Evolutionary conservation across 2,888 invertebrate species (phyloP), one percentile per base, ranked within the genome.

Genomic region (Eustalomyia histrio): DNA sequence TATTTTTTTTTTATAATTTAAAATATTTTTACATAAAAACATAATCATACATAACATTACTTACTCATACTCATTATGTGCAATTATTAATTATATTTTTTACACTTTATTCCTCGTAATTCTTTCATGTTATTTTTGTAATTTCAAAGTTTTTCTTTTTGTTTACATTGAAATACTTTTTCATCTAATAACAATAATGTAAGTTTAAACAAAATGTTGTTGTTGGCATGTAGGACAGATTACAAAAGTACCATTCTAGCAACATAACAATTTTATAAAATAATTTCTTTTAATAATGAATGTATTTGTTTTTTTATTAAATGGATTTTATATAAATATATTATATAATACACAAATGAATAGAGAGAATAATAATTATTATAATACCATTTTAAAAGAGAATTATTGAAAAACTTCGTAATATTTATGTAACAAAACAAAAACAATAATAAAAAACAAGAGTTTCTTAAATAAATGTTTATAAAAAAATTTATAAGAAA

Each of bases 381-480:
- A 52, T 52, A 58, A 64, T 43, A 39, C 7, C 50, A 29, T 16
- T 35, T 69, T 58, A 64, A n/a, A n/a, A 64, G 52, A 65, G 52
- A 76, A 76, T 65, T 50, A 75, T 57, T 64, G 33, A 67, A 67
- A 55, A 57, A 33, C 61, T 67, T 67, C 55, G 67, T 76, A 76
- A 80, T 65, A 75, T 65, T 74, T 65, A 76, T 76, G 58, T 61
- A 80, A 57, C 8, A 61, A 60, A 58, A 57, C 55, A 10, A 61
- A 35, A 35, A 35, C 3, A 39, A 12, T 12, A 29, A 55, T 16
- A 68, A 29, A 74, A 75, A 80, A 67, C 43, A 71, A 63, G 53
- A 71, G 71, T 80, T 80, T 80, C 71, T 76, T 80, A 76, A 80
- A 80, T 80, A 80, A 80, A 80, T 76, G 80, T 80, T 80, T 74